Evolutionary conservation across 1,140 invertebrate species (phyloP).

Genomic region (Ceratoteleas bidentatus): DNA sequence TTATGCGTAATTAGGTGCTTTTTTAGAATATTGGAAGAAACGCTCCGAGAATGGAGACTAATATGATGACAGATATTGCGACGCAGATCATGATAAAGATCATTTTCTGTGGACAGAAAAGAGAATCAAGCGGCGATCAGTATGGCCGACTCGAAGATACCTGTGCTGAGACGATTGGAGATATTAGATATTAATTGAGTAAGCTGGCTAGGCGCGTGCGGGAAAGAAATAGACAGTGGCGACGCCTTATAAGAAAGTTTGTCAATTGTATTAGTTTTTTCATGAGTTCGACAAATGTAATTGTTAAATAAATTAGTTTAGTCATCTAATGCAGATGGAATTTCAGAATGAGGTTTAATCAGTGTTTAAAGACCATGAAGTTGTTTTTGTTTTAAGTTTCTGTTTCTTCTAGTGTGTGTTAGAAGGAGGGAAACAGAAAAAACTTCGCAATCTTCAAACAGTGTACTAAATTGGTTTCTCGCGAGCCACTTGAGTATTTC

Average conservation of each 20-base stretch:
- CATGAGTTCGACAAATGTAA: too few species aligned
- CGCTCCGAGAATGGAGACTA: constrained; percentile 78
- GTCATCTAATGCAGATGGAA: constrained; percentile 5
- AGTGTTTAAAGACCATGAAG: not conserved
- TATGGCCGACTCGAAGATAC: constrained; percentile 11
- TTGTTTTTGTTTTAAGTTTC: not conserved
- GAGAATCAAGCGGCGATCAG: constrained; percentile 67
- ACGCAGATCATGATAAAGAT: constrained; percentile 92
- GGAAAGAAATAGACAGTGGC: constrained; percentile 21
- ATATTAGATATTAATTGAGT: constrained; percentile 23
- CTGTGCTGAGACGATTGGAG: constrained; percentile 1
- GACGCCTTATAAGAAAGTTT: too few species aligned
- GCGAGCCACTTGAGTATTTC: constrained; percentile 25
- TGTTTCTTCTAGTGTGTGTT: too few species aligned
- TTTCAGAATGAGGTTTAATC: too few species aligned
- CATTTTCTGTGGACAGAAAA: constrained; percentile 92
- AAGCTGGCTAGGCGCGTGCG: constrained; percentile 17
- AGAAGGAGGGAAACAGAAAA: too few species aligned
- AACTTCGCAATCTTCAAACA: too few species aligned
- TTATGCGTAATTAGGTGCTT: constrained; percentile 48
- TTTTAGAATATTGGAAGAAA: constrained; percentile 76
- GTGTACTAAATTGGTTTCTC: not conserved
- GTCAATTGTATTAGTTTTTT: too few species aligned
- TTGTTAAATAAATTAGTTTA: too few species aligned
- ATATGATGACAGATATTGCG: constrained; percentile 80